These are phyloP conservation scores for Ailuropoda melanoleuca DNA, from an alignment of 2,113 vertebrate genomes.

Conservation along the genomic window DNA sequence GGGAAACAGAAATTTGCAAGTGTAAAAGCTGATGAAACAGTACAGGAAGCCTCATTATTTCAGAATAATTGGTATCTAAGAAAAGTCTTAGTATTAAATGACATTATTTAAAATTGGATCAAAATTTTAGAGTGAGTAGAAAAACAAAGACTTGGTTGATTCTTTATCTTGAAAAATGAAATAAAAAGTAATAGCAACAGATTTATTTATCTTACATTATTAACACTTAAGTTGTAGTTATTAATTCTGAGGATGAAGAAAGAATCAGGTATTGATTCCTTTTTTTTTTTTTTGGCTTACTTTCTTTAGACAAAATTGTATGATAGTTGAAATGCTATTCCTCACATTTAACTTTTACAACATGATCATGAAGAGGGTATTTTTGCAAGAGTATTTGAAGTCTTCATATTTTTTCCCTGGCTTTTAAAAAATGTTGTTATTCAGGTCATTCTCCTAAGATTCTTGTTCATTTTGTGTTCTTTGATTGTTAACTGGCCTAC, in stretches of 20 bases:
- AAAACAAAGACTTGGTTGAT: background rate
- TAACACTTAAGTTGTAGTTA: constrained; percentile 19
- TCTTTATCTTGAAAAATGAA: constrained; percentile 43
- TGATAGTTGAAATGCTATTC: background rate
- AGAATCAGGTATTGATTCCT: background rate
- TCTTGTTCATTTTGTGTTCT: background rate
- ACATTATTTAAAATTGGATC: background rate
- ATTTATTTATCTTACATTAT: background rate
- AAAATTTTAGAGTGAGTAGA: background rate
- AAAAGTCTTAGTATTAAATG: background rate
- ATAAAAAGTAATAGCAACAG: background rate
- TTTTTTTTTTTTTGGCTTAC: background rate
- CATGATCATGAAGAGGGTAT: background rate
- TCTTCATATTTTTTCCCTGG: background rate
- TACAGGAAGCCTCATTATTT: background rate
- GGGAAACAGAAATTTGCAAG: background rate
- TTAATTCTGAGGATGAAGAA: constrained; percentile 11
- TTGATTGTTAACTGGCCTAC: background rate
- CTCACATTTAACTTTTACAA: background rate
- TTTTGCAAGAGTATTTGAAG: constrained; percentile 4
- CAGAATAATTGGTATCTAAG: background rate
- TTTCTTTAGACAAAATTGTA: background rate
- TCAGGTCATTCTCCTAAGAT: background rate
- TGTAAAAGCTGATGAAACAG: constrained; percentile 15
- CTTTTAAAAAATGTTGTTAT: background rate